Evolutionary conservation across 1,140 invertebrate species (phyloP).

Genomic region (Orussus abietinus): DNA sequence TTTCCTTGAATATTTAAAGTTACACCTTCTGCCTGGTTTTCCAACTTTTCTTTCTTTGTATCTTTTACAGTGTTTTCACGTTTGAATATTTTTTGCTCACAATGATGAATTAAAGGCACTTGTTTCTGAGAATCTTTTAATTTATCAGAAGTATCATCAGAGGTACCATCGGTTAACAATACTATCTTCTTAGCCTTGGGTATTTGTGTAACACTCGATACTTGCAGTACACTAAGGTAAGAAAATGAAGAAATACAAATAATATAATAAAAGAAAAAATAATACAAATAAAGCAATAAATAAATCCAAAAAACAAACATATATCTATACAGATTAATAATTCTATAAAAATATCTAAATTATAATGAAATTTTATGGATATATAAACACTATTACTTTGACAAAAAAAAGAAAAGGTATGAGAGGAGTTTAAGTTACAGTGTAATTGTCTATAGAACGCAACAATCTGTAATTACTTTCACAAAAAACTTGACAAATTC

Average conservation of each 20-base stretch:
- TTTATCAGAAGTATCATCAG: not conserved
- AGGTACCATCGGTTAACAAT: not conserved
- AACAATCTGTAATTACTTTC: too few relatives aligned
- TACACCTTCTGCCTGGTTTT: too few relatives aligned
- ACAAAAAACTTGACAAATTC: too few relatives aligned
- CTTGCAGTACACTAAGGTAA: slow-evolving; percentile 22
- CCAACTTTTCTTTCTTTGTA: not conserved
- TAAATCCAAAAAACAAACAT: not conserved
- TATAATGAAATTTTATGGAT: slow-evolving; percentile 7
- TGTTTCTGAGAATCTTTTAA: not conserved
- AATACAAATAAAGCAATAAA: not conserved
- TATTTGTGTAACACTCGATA: slow-evolving; percentile 14
- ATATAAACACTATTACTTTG: slow-evolving; percentile 5
- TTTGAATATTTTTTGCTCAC: too few relatives aligned
- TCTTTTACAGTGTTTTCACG: not conserved
- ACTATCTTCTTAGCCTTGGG: slow-evolving; percentile 10
- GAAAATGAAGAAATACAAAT: slow-evolving; percentile 9
- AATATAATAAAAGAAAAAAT: slow-evolving; percentile 13
- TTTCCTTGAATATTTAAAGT: too few relatives aligned
- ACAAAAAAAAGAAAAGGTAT: too few relatives aligned
- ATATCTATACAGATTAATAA: slow-evolving; percentile 2
- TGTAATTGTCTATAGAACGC: too few relatives aligned
- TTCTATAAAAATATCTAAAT: slow-evolving; percentile 3
- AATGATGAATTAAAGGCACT: not conserved
- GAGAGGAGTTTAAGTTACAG: too few relatives aligned